Percentiles rank a stretch among this genome's conserved stretches.
Evolutionary conservation across 2,113 vertebrate species (phyloP).

Genomic region (Vidua macroura): DNA sequence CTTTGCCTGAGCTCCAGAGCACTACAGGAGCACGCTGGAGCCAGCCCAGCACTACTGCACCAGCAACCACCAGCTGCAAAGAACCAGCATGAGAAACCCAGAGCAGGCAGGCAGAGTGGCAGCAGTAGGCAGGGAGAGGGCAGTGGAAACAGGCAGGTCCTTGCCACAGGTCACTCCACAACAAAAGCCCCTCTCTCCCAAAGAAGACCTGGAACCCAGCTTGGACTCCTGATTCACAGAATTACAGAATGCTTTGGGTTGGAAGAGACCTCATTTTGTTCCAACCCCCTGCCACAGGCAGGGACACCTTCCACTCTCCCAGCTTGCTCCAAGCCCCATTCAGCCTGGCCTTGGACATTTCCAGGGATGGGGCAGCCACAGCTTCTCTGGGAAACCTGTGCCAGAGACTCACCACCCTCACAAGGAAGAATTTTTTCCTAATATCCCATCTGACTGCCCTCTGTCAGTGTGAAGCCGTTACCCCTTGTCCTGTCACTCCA

Average conservation of each 20-base stretch:
- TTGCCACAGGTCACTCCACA: fast-evolving
- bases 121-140: neutral
- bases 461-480: neutral
- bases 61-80: neutral
- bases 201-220: neutral
- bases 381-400: neutral
- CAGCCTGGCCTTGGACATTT: neutral
- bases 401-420: neutral
- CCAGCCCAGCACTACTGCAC: neutral
- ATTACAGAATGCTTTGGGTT: neutral
- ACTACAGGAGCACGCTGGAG: fast-evolving
- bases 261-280: neutral
- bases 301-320: neutral
- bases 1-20: neutral
- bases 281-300: neutral
- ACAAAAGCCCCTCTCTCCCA: neutral
- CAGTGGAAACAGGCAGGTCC: neutral
- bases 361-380: neutral
- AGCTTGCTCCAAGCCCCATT: neutral
- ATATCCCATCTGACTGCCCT: neutral
- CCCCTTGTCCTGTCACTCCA: neutral
- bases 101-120: neutral
- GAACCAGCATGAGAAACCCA: neutral
- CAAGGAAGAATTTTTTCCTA: neutral
- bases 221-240: neutral